phyloP scores from a whole-genome alignment of 2,113 vertebrate species.

The Grus americana region DNA sequence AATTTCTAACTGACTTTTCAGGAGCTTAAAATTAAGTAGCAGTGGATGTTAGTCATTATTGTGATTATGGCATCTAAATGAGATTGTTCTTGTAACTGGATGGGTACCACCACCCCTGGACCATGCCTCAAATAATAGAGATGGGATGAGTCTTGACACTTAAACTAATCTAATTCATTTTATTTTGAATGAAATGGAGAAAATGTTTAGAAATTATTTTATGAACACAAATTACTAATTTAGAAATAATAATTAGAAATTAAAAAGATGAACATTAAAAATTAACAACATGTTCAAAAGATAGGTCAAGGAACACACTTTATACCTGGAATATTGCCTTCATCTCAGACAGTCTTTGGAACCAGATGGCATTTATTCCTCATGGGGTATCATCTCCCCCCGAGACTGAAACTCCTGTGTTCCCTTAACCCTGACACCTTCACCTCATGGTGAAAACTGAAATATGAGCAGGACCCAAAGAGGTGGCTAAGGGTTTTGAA shows the following conservation, averaged over 20 bases:
- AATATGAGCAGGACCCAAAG: background rate
- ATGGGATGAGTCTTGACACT: background rate
- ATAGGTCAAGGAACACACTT: background rate
- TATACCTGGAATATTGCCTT: background rate
- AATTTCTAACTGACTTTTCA: background rate
- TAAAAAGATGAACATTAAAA: background rate
- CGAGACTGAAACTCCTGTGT: background rate
- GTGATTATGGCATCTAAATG: background rate
- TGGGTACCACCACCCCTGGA: background rate
- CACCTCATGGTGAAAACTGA: background rate
- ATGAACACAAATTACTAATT: background rate
- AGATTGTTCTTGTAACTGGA: background rate
- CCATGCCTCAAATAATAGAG: background rate
- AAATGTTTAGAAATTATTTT: background rate
- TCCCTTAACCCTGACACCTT: background rate
- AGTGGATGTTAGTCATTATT: background rate
- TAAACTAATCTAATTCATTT: background rate
- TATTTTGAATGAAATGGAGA: background rate
- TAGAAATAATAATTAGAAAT: background rate
- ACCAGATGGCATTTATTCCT: background rate
- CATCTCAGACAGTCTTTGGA: background rate
- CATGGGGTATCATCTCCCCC: background rate
- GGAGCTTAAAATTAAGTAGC: background rate
- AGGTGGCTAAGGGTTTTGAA: background rate
- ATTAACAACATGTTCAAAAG: background rate